A percentile compares a stretch with the other conserved stretches of the same genome.
These are phyloP conservation scores for Peromyscus polionotus DNA, from an alignment of 2,113 vertebrate genomes.

Conservation along the genomic window DNA sequence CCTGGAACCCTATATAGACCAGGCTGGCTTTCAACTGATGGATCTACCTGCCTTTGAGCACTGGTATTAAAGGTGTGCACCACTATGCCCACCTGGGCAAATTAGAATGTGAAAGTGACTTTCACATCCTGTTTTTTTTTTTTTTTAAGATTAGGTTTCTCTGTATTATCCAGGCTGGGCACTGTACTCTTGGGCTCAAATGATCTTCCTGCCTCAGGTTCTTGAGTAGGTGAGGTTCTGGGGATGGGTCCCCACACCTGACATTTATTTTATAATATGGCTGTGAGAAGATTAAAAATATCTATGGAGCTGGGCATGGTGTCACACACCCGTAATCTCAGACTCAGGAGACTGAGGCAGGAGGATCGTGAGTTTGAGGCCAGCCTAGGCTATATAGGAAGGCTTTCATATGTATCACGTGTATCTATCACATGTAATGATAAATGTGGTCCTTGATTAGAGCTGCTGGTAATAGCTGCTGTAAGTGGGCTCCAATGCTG, in stretches of 20 bases:
- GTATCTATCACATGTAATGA: neutral
- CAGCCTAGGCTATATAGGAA: neutral
- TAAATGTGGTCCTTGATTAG: neutral
- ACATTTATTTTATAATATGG: neutral
- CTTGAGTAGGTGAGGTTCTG: neutral
- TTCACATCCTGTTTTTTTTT: neutral
- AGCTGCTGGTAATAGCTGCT: no score
- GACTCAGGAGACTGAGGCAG: neutral
- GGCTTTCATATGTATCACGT: neutral
- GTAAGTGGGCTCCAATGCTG: neutral
- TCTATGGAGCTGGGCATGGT: neutral
- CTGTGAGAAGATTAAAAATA: neutral
- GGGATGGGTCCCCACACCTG: neutral
- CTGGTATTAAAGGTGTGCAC: neutral
- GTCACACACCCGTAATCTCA: neutral
- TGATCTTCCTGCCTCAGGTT: neutral
- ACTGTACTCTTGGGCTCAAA: neutral
- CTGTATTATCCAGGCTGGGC: no score
- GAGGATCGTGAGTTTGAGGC: neutral
- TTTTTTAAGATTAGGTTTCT: neutral
- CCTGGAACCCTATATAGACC: neutral
- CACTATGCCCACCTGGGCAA: no score
- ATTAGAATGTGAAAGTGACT: constrained; percentile 14
- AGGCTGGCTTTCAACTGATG: neutral
- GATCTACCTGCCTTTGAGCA: neutral